These are phyloP conservation scores for Hirtodrosophila trivittata DNA, from an alignment of 2,888 invertebrate genomes.

Conservation along the genomic window DNA sequence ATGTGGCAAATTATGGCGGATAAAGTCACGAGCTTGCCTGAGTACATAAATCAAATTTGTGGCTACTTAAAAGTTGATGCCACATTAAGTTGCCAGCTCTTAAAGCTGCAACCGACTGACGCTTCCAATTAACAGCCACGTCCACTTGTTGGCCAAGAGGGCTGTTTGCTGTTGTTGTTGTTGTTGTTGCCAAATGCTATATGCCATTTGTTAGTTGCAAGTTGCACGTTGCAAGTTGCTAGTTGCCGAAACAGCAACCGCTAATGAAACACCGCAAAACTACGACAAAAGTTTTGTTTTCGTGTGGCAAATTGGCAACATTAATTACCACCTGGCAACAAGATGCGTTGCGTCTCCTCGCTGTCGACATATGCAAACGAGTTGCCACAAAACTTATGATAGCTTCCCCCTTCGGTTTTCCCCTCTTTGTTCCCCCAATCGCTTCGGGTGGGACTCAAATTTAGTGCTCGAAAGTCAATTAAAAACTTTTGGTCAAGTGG, in stretches of 20 bases:
- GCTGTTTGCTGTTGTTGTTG: neutral
- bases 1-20: conserved; percentile 32
- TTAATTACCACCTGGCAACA: conserved; percentile 37
- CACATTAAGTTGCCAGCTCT: conserved; percentile 5
- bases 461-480: conserved; percentile 64
- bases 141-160: neutral
- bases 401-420: neutral
- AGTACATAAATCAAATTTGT: conserved; percentile 57
- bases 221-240: neutral
- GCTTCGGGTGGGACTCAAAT: conserved; percentile 30
- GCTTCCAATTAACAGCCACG: conserved; percentile 14
- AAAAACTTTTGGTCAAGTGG: conserved; percentile 73
- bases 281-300: conserved; percentile 51
- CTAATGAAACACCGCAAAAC: conserved; percentile 70
- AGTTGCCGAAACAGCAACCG: conserved; percentile 45
- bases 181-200: neutral
- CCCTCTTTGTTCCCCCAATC: neutral
- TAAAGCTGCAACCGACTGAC: conserved; percentile 12
- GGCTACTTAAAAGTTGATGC: conserved; percentile 32
- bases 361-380: conserved; percentile 56
- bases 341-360: neutral
- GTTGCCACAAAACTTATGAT: conserved; percentile 19
- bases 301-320: conserved; percentile 55
- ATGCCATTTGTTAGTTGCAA: neutral
- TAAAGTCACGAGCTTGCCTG: conserved; percentile 27